Conservation (phyloP, 2,113 vertebrate species). For the Zosterops lateralis region DNA sequence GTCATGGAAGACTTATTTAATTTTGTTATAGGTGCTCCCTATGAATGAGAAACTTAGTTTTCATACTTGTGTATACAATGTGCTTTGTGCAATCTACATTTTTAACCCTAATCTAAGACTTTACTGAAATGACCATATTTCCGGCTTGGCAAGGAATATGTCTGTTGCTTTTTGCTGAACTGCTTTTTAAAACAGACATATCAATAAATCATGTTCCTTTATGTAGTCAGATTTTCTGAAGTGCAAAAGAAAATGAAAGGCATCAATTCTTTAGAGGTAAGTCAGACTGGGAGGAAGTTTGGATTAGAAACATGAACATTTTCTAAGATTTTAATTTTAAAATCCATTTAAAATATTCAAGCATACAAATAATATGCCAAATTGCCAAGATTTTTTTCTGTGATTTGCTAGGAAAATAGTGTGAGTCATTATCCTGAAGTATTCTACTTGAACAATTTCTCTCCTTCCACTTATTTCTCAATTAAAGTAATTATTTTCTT, state of each 20-base stretch:
- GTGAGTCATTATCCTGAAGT: neutral
- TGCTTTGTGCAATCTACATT: neutral
- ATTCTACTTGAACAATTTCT: neutral
- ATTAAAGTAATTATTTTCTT: neutral
- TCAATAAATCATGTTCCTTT: neutral
- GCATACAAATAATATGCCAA: neutral
- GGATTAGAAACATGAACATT: neutral
- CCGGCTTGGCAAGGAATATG: neutral
- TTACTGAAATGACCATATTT: neutral
- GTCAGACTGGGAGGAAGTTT: neutral
- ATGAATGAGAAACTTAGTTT: neutral
- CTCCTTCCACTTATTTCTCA: neutral
- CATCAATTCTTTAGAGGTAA: neutral
- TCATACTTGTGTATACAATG: neutral
- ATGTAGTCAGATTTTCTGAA: neutral
- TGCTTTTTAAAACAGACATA: neutral
- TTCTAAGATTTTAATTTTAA: neutral
- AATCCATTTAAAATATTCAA: neutral
- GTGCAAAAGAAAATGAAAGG: neutral
- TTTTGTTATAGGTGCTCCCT: neutral
- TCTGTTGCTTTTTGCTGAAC: neutral
- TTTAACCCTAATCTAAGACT: neutral
- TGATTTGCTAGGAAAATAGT: neutral
- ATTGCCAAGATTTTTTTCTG: neutral
- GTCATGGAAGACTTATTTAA: neutral